Evolutionary conservation across 2,888 invertebrate genomes (phyloP), one percentile per base, ranked within the genome.

Genomic region (Eumerus sabulonum): DNA sequence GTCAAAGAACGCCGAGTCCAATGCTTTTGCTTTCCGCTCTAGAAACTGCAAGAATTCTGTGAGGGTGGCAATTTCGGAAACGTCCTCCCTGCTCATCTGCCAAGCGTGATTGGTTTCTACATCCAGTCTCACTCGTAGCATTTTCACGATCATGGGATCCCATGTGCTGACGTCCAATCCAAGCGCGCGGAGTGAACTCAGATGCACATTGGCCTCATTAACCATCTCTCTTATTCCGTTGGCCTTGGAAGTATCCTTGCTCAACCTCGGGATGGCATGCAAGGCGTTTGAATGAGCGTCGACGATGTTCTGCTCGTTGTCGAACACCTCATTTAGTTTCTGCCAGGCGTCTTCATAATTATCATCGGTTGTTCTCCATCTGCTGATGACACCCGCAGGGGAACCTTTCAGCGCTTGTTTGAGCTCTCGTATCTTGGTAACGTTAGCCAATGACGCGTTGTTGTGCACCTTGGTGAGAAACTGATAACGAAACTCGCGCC

Each of bases 401-500:
- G 54, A 35, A 13, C 50, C 40, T 3, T 66, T 53, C 16, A 56
- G 13, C 2, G 16, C 45, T 1, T n/a, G 42, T 16, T 27, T 60
- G 13, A 70, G 47, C 40, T 70, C 40, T 1, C 47, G 19, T 12
- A 60, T 12, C 17, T 70, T 60, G 1, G 42, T 47, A 0, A 70
- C 60, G 7, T 68, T 53, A 1, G 53, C 27, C 35, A 70, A 40
- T 0, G 17, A 12, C 11, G 38, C 0, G 50, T 50, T 48, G 17
- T 67, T 42, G 12, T 51, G 67, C 1, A 67, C 51, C 9, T 51
- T 50, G 5, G 44, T 19, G 4, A 36, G 9, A 9, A 67, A 59
- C 7, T 51, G 51, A 11, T 67, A 50, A 0, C 59, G 50, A 13
- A 67, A 57, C n/a, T 51, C 57, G 11, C 53, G 53, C 54, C 54